Base-by-base conservation (phyloP, 2,797 vertebrate genomes). In the Siniperca scherzeri region DNA sequence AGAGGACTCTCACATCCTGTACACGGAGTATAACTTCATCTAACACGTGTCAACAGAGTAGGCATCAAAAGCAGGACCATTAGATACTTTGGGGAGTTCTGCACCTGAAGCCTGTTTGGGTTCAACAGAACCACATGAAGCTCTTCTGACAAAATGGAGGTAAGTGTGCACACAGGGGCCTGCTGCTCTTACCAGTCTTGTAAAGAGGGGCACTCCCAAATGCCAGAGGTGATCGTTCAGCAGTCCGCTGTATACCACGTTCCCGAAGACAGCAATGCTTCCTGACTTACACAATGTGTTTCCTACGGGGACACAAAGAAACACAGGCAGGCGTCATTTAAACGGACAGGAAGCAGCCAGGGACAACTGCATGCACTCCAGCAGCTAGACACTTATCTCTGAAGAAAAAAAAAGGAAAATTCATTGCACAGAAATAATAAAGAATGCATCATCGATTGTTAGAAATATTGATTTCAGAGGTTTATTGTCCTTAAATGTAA, bases 241-340 rank as follows among this genome's bases (percentile, higher is more conserved):
- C 91, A 94, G 91, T 44, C 93, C 94, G 87, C 92, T 88, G 91
- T 93, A 93, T 52, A 94, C 92, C 91, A 95, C 93, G 94, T 94
- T 94, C 92, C 94, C 94, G 61, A 95, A 95, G 88, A 93, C 93
- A 70, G 93, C 92, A 65, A 94, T 90, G 90, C 91, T 93, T 93
- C 94, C 93, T 87, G 93, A 93, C 92, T 95, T 94, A 91, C 93
- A 94, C 93, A 95, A 88, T 79, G 94, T 92, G 94, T 95, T 95
- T 93, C 93, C 93, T 93, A 60, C 64, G 13, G 90, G 86, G 89
- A 87, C 82, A 89, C 82, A 90, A 7, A 89, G 65, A 88, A 69
- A 90, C 76, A 92, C 70, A 86, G 55, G 25, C 50, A 11, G 77
- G 74, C 50, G 82, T 93, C 88, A 93, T 40, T 78, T 52, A 86